Conservation (phyloP, 2,888 invertebrate genomes). For the Vesta saturnalis region DNA sequence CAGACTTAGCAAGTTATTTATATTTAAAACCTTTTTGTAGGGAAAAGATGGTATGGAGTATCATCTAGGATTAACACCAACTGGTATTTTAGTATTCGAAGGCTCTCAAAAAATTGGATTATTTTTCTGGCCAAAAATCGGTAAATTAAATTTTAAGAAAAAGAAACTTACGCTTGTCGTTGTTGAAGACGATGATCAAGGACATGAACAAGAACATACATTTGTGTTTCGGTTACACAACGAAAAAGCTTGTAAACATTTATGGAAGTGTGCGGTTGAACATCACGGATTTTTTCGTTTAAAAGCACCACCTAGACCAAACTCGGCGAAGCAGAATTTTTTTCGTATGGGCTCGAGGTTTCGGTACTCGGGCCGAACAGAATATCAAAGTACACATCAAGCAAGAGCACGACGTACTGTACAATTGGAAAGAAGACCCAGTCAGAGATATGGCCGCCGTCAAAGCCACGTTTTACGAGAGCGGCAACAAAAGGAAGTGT, state of each 20-base stretch:
- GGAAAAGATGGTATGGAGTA: constrained; percentile 98
- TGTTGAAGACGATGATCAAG: constrained; percentile 98
- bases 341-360: constrained; percentile 99
- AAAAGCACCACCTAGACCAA: constrained; percentile 87
- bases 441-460: constrained; percentile 93
- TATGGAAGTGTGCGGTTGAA: constrained; percentile 99
- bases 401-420: constrained; percentile 92
- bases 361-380: constrained; percentile 88
- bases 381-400: constrained; percentile 95
- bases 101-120: constrained; percentile 96
- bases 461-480: constrained; percentile 90
- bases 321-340: constrained; percentile 92
- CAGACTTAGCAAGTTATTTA: neutral
- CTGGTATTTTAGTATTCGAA: constrained; percentile 98
- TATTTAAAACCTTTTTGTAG: too few relatives aligned
- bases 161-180: constrained; percentile 97
- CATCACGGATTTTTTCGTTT: constrained; percentile 99
- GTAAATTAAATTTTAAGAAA: constrained; percentile 96
- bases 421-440: constrained; percentile 95
- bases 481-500: constrained; percentile 62
- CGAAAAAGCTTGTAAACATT: constrained; percentile 98
- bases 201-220: constrained; percentile 96
- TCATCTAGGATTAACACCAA: constrained; percentile 95
- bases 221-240: constrained; percentile 97
- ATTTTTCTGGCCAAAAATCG: constrained; percentile 99